Percentiles rank a stretch among this genome's conserved stretches.
These are phyloP conservation scores for Atherinomorus stipes DNA, from an alignment of 2,113 vertebrate genomes.

Conservation along the genomic window DNA sequence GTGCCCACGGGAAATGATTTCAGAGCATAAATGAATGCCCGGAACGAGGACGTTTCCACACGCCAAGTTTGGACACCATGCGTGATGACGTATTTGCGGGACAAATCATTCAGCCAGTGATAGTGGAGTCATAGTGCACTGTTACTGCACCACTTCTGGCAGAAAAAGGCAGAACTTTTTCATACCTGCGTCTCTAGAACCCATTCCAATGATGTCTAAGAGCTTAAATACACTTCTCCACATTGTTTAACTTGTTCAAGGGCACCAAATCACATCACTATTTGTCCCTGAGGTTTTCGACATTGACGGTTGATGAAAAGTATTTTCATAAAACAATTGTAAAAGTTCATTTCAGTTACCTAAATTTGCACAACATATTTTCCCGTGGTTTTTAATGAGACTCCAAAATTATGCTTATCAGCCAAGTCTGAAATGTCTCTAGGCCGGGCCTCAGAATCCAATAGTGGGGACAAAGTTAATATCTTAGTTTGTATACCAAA, in stretches of 20 bases:
- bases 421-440: constrained; percentile 12
- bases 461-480: background rate
- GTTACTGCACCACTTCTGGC: too few species aligned
- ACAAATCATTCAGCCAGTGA: too few species aligned
- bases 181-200: too few species aligned
- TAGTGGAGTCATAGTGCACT: too few species aligned
- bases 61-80: too few species aligned
- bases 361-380: background rate
- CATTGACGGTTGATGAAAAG: background rate
- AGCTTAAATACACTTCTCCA: background rate
- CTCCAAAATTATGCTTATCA: constrained; percentile 3
- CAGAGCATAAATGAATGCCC: too few species aligned
- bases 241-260: background rate
- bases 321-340: background rate
- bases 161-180: too few species aligned
- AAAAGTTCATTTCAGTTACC: background rate
- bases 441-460: background rate
- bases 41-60: too few species aligned
- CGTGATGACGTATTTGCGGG: too few species aligned
- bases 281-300: background rate
- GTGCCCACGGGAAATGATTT: too few species aligned
- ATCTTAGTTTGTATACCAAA: constrained; percentile 1
- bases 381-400: constrained; percentile 19
- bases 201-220: too few species aligned
- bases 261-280: background rate